phyloP scores from a whole-genome alignment of 1,140 invertebrate species.

The Heliconius nattereri region DNA sequence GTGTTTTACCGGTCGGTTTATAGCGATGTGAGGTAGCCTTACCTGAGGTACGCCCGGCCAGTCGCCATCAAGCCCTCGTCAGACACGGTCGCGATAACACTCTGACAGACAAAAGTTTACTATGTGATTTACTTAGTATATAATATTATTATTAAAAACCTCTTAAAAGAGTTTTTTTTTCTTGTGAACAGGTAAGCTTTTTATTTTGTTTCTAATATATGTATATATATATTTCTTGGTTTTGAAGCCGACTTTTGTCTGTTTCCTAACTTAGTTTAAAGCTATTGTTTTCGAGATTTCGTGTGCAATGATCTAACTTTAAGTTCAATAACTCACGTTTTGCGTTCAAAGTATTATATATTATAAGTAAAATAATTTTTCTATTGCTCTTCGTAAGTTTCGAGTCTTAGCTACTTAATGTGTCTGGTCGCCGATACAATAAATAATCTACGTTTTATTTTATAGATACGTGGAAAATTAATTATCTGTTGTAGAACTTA shows the following conservation, averaged over 20 bases:
- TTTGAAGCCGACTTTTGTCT: background rate
- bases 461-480: no score
- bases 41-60: constrained; percentile 50
- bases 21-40: constrained; percentile 65
- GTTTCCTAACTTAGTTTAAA: background rate
- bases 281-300: constrained; percentile 11
- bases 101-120: background rate
- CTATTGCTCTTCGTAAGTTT: background rate
- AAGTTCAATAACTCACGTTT: background rate
- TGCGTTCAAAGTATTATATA: background rate
- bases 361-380: background rate
- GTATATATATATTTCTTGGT: no score
- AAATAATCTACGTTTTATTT: no score
- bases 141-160: background rate
- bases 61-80: constrained; percentile 32
- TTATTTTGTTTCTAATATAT: background rate
- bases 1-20: constrained; percentile 42
- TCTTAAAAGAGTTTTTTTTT: background rate
- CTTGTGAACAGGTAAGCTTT: background rate
- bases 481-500: no score
- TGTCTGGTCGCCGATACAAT: background rate
- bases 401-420: background rate
- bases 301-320: constrained; percentile 3
- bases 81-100: background rate
- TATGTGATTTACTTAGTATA: background rate